These are phyloP conservation scores for Ischnura elegans DNA, from an alignment of 2,888 invertebrate species.

Conservation along the genomic window DNA sequence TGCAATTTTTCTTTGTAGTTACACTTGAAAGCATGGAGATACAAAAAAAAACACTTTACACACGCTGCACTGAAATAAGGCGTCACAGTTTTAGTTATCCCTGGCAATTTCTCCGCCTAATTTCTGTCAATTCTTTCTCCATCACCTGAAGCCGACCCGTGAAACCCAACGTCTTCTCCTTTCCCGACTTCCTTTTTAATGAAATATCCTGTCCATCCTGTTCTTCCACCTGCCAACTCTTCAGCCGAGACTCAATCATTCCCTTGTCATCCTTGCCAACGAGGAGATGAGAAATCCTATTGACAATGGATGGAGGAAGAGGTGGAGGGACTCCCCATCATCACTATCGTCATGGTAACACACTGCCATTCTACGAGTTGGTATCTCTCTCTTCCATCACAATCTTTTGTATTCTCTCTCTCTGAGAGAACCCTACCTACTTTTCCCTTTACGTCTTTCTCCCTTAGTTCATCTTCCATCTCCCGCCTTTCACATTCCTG, in stretches of 20 bases:
- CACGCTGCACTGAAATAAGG: no score
- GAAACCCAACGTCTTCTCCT: neutral
- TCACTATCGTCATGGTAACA: neutral
- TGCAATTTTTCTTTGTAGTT: no score
- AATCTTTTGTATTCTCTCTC: no score
- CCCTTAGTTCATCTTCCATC: neutral
- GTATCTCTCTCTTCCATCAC: neutral
- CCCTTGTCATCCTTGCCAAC: slow-evolving; percentile 16
- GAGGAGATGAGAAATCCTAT: slow-evolving; percentile 33
- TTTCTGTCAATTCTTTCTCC: neutral
- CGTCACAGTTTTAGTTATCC: no score
- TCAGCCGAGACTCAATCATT: slow-evolving; percentile 16
- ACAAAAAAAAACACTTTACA: no score
- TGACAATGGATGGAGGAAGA: neutral
- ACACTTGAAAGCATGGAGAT: no score
- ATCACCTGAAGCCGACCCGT: neutral
- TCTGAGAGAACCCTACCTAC: neutral
- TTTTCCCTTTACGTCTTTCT: neutral
- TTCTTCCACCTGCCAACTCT: slow-evolving; percentile 18
- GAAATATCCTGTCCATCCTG: slow-evolving; percentile 21
- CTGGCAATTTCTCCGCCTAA: neutral
- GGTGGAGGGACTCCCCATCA: neutral
- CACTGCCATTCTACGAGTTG: neutral
- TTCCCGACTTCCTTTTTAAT: neutral
- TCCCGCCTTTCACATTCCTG: neutral